Conservation (phyloP, 2,888 invertebrate species). For the Oscheius sp. region DNA sequence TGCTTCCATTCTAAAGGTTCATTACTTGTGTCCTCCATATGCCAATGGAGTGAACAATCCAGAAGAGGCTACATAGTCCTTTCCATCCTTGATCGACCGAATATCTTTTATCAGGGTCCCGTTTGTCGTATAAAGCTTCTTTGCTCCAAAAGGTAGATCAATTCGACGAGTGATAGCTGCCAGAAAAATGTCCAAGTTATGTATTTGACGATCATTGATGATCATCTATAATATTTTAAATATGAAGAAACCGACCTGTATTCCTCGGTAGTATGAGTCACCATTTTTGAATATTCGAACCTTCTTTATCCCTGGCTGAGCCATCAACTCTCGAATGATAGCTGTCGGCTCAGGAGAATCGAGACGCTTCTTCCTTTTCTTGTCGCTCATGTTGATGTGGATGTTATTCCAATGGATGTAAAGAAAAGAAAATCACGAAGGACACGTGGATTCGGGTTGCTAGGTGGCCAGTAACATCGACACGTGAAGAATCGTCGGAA, state of each 20-base stretch:
- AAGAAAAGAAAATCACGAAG: neutral
- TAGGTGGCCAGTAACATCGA: neutral
- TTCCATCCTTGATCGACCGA: conserved; percentile 23
- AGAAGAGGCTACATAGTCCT: conserved; percentile 32
- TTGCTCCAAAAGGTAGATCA: conserved; percentile 29
- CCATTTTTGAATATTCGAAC: conserved; percentile 31
- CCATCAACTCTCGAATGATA: conserved; percentile 18
- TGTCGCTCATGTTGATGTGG: neutral
- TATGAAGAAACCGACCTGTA: conserved; percentile 16
- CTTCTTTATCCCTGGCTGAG: conserved; percentile 28
- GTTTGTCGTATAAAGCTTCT: conserved; percentile 26
- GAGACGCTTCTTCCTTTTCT: neutral
- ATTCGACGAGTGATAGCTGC: conserved; percentile 18
- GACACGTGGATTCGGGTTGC: neutral
- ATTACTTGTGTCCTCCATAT: conserved; percentile 22
- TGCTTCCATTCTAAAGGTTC: neutral
- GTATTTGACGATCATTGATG: conserved; percentile 25
- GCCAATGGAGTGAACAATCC: conserved; percentile 18
- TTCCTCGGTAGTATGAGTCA: conserved; percentile 26
- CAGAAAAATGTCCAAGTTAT: conserved; percentile 28
- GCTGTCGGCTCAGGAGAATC: conserved; percentile 19
- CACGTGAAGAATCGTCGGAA: neutral
- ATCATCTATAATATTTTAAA: conserved; percentile 20
- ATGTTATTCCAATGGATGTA: neutral
- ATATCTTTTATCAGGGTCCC: conserved; percentile 27